Evolutionary conservation across 2,113 vertebrate species (phyloP), one percentile per base, ranked within the genome.

Genomic region (Oceanites oceanicus): DNA sequence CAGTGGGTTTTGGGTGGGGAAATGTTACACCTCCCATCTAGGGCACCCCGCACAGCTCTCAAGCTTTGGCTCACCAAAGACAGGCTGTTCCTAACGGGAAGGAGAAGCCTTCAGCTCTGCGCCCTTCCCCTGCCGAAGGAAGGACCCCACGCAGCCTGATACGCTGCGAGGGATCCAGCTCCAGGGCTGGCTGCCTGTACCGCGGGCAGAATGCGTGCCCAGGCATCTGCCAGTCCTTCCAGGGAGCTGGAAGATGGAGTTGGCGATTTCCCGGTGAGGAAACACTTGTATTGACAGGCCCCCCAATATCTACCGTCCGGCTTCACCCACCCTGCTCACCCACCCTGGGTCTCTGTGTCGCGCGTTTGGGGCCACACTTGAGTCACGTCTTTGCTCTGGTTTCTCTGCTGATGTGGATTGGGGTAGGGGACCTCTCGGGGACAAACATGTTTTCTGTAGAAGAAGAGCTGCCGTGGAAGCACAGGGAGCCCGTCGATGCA

Each of bases 401-500:
- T 77, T 32, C 73, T 55, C 44, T 59, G 14, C 20, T 15, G 12
- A 26, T 2, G 66, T 27, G 67, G 67, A 2, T 83, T 49, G 1
- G 26, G 30, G 74, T 3, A 32, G 56, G 47, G 74, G 30, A 36
- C 32, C 47, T 50, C 1, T 0, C 0, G 11, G 30, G n/a, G 22
- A 55, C 44, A 75, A 32, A 45, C 1, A 0, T 6, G 10, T 30
- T 44, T 62, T 50, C 47, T 42, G 32, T 9, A 17, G 59, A 18
- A n/a, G 53, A 15, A 20, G 55, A 78, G 29, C 45, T 65, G 34
- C 67, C 1, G 1, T 5, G 34, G 36, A 27, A 52, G 36, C 6
- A 4, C 2, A 2, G 40, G 23, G 38, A 92, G 45, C 71, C 40
- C 4, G 0, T n/a, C 1, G 1, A 5, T 1, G 36, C 30, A 13